phyloP scores from a whole-genome alignment of 2,797 vertebrate genomes.

The Tympanoctomys barrerae region DNA sequence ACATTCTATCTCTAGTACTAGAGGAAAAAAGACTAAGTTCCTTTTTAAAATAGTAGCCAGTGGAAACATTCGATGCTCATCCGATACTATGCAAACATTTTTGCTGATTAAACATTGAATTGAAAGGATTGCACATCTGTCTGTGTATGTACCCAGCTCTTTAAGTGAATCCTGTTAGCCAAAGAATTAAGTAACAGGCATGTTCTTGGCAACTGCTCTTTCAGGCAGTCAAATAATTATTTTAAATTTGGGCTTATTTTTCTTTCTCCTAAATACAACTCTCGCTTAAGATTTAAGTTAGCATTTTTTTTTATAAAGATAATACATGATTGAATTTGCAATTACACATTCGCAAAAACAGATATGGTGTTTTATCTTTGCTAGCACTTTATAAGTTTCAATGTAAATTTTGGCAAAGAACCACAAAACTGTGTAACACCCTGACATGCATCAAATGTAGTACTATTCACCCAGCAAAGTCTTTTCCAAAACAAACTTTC shows the following conservation, averaged over 20 bases:
- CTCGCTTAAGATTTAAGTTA: neutral
- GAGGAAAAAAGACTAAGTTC: neutral
- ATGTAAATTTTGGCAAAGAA: conserved; percentile 29
- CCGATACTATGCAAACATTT: neutral
- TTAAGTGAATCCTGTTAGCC: neutral
- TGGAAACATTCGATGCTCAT: neutral
- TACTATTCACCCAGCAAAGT: neutral
- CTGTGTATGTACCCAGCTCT: neutral
- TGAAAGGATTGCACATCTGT: neutral
- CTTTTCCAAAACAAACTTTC: conserved; percentile 39
- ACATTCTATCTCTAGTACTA: neutral
- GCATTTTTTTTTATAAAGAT: conserved; percentile 27
- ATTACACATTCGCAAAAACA: neutral
- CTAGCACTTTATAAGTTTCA: neutral
- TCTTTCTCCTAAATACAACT: neutral
- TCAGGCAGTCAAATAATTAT: neutral
- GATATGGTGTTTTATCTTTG: neutral
- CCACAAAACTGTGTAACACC: neutral
- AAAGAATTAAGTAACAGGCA: neutral
- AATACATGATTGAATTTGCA: neutral
- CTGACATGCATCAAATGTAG: neutral
- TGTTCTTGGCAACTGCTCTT: neutral
- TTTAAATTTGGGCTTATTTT: conserved; percentile 18
- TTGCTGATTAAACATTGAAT: neutral
- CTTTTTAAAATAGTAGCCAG: neutral